Evolutionary conservation across 2,888 invertebrate species (phyloP).

Genomic region (Metallyticus violacea): DNA sequence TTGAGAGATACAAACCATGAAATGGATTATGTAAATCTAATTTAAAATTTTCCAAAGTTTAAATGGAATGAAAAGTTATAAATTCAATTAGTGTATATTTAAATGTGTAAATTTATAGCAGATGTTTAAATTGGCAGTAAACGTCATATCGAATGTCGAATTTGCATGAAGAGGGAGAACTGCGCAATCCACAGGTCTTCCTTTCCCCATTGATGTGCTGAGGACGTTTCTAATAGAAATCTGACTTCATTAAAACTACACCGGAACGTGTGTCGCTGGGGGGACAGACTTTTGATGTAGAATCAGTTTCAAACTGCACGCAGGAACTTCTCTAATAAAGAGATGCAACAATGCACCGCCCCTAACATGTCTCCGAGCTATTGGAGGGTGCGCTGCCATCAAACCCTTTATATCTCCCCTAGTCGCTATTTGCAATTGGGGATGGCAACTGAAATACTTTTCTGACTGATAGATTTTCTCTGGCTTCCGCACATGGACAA

Average conservation of each 20-base stretch:
- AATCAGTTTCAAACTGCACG: slow-evolving; percentile 24
- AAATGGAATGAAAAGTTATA: no score
- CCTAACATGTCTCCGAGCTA: not conserved
- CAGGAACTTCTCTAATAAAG: slow-evolving; percentile 13
- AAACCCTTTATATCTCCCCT: not conserved
- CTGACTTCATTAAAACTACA: slow-evolving; percentile 12
- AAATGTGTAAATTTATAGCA: not conserved
- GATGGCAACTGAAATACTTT: not conserved
- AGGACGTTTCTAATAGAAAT: not conserved
- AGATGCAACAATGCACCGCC: not conserved
- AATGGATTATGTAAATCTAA: no score
- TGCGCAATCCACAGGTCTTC: not conserved
- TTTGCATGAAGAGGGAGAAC: not conserved
- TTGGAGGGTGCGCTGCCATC: not conserved
- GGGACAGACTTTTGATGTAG: slow-evolving; percentile 21
- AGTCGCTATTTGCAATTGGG: not conserved
- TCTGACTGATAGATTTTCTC: not conserved
- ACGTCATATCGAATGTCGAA: no score
- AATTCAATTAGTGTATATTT: not conserved
- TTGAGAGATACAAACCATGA: no score
- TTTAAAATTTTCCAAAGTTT: no score
- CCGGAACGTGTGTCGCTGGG: slow-evolving; percentile 1
- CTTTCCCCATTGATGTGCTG: not conserved
- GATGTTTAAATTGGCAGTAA: not conserved
- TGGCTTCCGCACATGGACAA: not conserved